Base-by-base conservation (phyloP, 2,888 invertebrate genomes). In the Zeuzera pyrina region DNA sequence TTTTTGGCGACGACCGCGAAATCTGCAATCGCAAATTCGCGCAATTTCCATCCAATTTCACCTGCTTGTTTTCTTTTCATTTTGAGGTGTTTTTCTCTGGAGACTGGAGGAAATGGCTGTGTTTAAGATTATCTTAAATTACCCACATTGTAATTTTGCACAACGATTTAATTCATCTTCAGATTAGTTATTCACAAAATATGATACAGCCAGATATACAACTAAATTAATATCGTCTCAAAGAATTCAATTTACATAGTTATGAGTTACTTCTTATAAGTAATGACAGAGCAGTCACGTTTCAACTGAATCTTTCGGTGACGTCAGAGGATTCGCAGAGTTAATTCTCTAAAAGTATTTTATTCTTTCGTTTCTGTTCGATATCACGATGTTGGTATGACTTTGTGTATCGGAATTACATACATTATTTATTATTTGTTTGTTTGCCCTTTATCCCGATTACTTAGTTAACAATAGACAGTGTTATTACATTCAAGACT, bases 31-130 rank as follows among this genome's bases (percentile, higher is more conserved):
- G 37, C 35, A 26, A 15, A 12, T 12, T 15, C 31, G 8, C 34
- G 39, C 24, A 36, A 44, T 42, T 45, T 45, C 40, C 43, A 39
- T 42, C 35, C 41, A 43, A 47, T 45, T 43, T 40, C 31, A 43
- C 36, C 36, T 35, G 38, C 15, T 32, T 43, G 45, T 45, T 47
- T 43, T 37, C 38, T 30, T 43, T 38, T 33, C 38, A 43, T 43
- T 42, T 33, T 31, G 24, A 12, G 34, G 30, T 39, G 33, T 42
- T 43, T 41, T 38, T 29, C 34, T 29, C 34, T 23, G 13, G 31
- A 28, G 38, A 34, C 32, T 34, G 15, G 28, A 33, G 30, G 35
- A 38, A 40, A 36, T 34, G 29, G 29, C 27, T 26, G 14, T 15
- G 15, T 8, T 21, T 15, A 19, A 25, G 12, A 25, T 25, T 25